phyloP scores from a whole-genome alignment of 1,140 invertebrate species.

The Musca domestica region DNA sequence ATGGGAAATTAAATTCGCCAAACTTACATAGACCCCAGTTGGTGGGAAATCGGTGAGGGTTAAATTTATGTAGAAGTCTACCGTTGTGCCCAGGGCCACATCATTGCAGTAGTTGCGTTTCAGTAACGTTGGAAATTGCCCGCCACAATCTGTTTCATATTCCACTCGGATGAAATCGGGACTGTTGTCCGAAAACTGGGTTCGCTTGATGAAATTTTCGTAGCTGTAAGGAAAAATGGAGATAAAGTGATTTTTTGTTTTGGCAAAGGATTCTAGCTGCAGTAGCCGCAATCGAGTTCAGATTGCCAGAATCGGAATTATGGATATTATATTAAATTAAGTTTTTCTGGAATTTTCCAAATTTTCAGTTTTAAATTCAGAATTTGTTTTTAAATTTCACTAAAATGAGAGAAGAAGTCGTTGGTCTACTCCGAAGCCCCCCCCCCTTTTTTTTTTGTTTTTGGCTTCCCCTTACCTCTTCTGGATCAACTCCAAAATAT shows the following conservation, averaged over 20 bases:
- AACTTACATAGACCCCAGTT: slow-evolving; percentile 52
- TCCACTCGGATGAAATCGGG: slow-evolving; percentile 56
- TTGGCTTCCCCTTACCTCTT: slow-evolving; percentile 57
- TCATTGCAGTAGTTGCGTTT: slow-evolving; percentile 57
- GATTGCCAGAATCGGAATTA: too few relatives aligned
- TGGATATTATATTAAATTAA: too few relatives aligned
- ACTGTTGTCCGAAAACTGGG: slow-evolving; percentile 60
- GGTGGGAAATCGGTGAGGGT: slow-evolving; percentile 56
- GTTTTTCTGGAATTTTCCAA: neutral
- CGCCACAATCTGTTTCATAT: slow-evolving; percentile 61
- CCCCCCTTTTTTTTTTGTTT: neutral
- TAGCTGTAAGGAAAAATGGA: slow-evolving; percentile 41
- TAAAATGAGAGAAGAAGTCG: neutral
- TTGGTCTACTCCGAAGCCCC: too few relatives aligned
- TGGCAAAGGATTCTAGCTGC: too few relatives aligned
- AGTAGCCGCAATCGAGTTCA: too few relatives aligned
- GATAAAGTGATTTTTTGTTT: too few relatives aligned
- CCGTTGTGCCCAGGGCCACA: slow-evolving; percentile 58
- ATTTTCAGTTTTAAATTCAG: neutral
- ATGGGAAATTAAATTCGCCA: too few relatives aligned
- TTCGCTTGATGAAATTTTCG: slow-evolving; percentile 59
- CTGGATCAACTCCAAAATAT: slow-evolving; percentile 62
- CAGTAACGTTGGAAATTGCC: slow-evolving; percentile 42
- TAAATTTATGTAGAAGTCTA: slow-evolving; percentile 61
- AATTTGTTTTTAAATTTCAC: neutral